phyloP scores from a whole-genome alignment of 2,113 vertebrate species.

The Podocnemis expansa region DNA sequence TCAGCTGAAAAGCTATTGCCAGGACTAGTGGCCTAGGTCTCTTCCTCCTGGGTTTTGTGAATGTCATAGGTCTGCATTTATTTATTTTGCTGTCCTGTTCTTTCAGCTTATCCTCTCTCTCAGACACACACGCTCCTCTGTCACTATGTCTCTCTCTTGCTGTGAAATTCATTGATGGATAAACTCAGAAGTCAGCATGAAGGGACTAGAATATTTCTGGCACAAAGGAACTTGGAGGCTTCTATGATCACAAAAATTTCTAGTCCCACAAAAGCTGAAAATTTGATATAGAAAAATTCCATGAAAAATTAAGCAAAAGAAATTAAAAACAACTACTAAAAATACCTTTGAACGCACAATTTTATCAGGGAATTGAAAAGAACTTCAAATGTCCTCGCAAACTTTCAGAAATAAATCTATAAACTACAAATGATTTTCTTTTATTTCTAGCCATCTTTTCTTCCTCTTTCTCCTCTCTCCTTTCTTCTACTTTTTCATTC shows the following conservation, averaged over 20 bases:
- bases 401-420: background rate
- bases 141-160: background rate
- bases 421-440: background rate
- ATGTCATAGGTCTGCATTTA: background rate
- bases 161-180: conserved; percentile 2
- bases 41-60: background rate
- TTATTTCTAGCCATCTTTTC: background rate
- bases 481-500: background rate
- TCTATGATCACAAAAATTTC: background rate
- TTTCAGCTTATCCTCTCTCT: background rate
- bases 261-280: background rate
- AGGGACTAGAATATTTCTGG: background rate
- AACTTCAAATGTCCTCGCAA: background rate
- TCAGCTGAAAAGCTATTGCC: background rate
- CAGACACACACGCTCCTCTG: too few species aligned
- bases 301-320: background rate
- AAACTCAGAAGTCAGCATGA: background rate
- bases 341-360: background rate
- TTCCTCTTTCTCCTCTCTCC: background rate
- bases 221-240: background rate
- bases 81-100: background rate
- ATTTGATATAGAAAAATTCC: background rate
- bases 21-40: background rate
- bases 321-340: background rate
- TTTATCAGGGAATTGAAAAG: background rate